Percentiles rank a stretch among this genome's conserved stretches.
Conservation (phyloP, 1,140 invertebrate genomes). For the Coptotermes formosanus region DNA sequence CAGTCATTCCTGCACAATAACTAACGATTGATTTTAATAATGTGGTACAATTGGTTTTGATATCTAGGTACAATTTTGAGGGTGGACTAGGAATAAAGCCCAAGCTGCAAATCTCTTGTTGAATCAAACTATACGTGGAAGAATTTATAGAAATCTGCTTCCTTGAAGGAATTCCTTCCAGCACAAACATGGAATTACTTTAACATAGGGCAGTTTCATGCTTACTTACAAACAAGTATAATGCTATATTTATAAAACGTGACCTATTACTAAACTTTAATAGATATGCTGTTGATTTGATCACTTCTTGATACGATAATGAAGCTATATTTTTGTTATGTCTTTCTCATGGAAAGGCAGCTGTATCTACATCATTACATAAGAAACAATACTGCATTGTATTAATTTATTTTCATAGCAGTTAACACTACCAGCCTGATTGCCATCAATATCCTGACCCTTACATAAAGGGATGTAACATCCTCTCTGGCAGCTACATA, state of each 20-base stretch:
- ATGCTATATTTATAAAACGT: not conserved
- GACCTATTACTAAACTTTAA: not conserved
- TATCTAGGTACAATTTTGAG: not conserved
- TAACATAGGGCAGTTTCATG: not conserved
- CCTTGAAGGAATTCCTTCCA: not conserved
- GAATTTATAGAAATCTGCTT: not conserved
- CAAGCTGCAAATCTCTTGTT: too few relatives aligned
- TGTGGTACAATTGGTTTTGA: too few relatives aligned
- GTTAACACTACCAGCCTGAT: not conserved
- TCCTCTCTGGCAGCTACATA: too few relatives aligned
- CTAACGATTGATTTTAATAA: too few relatives aligned
- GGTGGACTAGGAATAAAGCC: not conserved
- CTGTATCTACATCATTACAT: not conserved
- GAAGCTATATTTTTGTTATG: not conserved
- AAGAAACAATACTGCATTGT: not conserved
- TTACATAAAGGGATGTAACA: too few relatives aligned
- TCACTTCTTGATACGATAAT: not conserved
- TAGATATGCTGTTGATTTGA: not conserved
- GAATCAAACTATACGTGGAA: not conserved
- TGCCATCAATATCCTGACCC: slow-evolving; percentile 4
- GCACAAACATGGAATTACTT: not conserved
- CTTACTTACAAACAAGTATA: not conserved
- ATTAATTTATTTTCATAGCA: not conserved
- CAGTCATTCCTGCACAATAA: too few relatives aligned
- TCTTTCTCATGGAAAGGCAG: not conserved